These are phyloP conservation scores for Lepidostoma basale DNA, from an alignment of 1,140 invertebrate species.

Conservation along the genomic window DNA sequence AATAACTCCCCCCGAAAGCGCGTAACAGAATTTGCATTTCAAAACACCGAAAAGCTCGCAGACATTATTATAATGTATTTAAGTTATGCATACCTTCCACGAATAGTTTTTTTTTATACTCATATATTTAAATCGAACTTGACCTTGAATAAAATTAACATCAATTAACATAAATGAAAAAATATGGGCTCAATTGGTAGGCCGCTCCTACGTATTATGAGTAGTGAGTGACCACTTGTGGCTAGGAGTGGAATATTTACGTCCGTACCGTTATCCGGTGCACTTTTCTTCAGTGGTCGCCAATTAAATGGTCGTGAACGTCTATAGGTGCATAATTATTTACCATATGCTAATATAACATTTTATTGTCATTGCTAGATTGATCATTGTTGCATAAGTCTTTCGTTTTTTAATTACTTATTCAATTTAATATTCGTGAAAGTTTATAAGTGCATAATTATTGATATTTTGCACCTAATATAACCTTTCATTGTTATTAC, in stretches of 20 bases:
- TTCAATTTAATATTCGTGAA: no score
- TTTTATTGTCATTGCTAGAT: not conserved
- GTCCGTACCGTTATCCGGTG: not conserved
- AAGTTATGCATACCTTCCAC: constrained; percentile 41
- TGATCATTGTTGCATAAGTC: no score
- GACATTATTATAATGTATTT: constrained; percentile 38
- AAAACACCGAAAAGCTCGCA: constrained; percentile 42
- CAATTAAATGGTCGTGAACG: no score
- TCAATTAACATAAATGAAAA: constrained; percentile 47
- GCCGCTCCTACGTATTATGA: constrained; percentile 16
- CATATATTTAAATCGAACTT: constrained; percentile 43
- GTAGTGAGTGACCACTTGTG: constrained; percentile 3
- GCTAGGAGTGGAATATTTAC: not conserved
- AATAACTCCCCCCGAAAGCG: constrained; percentile 35
- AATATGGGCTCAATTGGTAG: constrained; percentile 43
- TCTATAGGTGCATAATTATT: no score
- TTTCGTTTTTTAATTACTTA: no score
- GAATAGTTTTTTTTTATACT: constrained; percentile 34
- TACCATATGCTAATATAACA: not conserved
- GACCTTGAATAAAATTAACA: constrained; percentile 47
- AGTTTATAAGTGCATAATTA: no score
- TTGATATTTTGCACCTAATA: no score
- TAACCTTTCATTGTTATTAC: no score
- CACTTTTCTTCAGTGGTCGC: not conserved
- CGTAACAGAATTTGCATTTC: constrained; percentile 42